These are phyloP conservation scores for Chionis minor DNA, from an alignment of 2,113 vertebrate genomes.

Conservation along the genomic window DNA sequence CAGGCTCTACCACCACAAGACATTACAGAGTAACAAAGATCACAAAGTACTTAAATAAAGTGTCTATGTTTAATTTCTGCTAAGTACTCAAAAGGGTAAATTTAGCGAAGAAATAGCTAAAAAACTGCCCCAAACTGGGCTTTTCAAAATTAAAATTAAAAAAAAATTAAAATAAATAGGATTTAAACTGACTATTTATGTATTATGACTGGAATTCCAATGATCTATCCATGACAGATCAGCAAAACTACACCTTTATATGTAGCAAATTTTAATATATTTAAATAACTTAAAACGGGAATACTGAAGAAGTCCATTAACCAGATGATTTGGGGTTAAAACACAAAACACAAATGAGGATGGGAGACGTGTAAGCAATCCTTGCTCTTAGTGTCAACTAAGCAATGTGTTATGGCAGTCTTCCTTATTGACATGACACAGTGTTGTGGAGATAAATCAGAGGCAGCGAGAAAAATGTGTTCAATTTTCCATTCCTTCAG, in stretches of 20 bases:
- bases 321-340: conserved; percentile 55
- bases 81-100: conserved; percentile 76
- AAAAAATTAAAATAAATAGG: conserved; percentile 81
- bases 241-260: conserved; percentile 60
- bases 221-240: conserved; percentile 62
- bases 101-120: conserved; percentile 74
- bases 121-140: conserved; percentile 64
- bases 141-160: conserved; percentile 64
- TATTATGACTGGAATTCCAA: conserved; percentile 72
- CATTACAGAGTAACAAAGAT: conserved; percentile 79
- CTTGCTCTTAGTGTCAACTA: conserved; percentile 78
- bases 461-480: conserved; percentile 76
- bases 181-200: conserved; percentile 71
- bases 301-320: conserved; percentile 64
- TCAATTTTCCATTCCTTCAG: conserved; percentile 66
- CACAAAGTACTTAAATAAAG: conserved; percentile 82
- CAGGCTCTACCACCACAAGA: conserved; percentile 77
- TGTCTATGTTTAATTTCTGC: conserved; percentile 74
- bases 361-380: conserved; percentile 70
- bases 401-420: conserved; percentile 81
- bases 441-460: conserved; percentile 83
- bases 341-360: conserved; percentile 60
- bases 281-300: conserved; percentile 76
- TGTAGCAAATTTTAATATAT: conserved; percentile 71
- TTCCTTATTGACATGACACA: conserved; percentile 90